Percentiles rank a stretch among this genome's conserved stretches.
phyloP scores from a whole-genome alignment of 1,140 invertebrate genomes.

The Pachypsylla venusta region DNA sequence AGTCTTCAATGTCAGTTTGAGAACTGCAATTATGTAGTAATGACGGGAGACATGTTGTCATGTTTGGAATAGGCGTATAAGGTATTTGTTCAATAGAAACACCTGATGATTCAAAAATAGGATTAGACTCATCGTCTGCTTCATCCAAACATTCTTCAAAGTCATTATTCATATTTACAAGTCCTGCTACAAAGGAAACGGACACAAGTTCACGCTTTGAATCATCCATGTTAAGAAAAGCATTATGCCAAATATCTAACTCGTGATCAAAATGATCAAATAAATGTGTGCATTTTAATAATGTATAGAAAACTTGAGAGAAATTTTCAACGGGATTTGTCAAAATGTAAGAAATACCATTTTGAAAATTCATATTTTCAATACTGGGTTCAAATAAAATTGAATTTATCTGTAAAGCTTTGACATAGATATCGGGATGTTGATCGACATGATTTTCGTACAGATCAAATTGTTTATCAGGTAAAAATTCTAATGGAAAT shows the following conservation, averaged over 20 bases:
- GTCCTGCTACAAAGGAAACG: not conserved
- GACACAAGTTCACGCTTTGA: not conserved
- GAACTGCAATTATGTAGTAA: not conserved
- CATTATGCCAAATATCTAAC: conserved; percentile 2
- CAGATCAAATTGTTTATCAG: not conserved
- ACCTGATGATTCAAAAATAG: not conserved
- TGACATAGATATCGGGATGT: not conserved
- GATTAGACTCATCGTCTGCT: not conserved
- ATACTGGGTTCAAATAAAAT: conserved; percentile 4
- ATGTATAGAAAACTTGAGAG: not conserved
- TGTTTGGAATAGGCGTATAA: not conserved
- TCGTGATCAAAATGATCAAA: not conserved
- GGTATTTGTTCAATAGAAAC: not conserved
- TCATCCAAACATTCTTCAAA: not conserved
- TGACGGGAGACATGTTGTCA: not conserved
- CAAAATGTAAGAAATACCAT: not conserved
- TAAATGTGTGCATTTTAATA: not conserved
- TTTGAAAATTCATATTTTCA: not conserved
- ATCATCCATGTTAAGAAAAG: not conserved
- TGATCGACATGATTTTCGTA: not conserved
- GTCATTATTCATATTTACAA: conserved; percentile 1
- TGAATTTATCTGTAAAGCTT: conserved; percentile 3
- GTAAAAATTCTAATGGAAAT: not conserved
- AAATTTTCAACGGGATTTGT: not conserved
- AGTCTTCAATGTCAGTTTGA: not conserved